Evolutionary conservation across 2,888 invertebrate genomes (phyloP).

Genomic region (Hydrotaea diabolus): DNA sequence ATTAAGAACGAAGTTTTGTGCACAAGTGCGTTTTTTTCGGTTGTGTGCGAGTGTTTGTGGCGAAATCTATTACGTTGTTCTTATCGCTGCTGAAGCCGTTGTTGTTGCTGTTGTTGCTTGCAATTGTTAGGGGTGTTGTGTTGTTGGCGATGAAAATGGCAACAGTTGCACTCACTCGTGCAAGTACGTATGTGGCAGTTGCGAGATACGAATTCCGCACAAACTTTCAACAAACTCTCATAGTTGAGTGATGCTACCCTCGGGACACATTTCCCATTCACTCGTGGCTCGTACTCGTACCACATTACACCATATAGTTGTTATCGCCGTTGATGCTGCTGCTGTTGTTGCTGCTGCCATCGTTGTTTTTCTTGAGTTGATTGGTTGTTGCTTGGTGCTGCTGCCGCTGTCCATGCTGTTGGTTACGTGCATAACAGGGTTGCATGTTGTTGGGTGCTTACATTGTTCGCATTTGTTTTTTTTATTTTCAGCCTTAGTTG

Average conservation of each 20-base stretch:
- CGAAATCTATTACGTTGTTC: conserved; percentile 43
- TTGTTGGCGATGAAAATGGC: conserved; percentile 59
- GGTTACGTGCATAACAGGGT: neutral
- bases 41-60: neutral
- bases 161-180: conserved; percentile 50
- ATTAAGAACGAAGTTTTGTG: conserved; percentile 55
- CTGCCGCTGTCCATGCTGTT: neutral
- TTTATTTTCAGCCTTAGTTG: conserved; percentile 19
- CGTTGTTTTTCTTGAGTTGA: conserved; percentile 54
- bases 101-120: neutral
- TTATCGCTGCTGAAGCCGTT: conserved; percentile 45
- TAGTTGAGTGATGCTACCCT: conserved; percentile 44
- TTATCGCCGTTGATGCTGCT: conserved; percentile 5
- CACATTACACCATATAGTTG: conserved; percentile 15
- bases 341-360: neutral
- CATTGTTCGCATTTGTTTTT: conserved; percentile 66
- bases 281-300: conserved; percentile 39
- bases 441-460: conserved; percentile 45
- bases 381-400: conserved; percentile 59
- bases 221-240: conserved; percentile 48
- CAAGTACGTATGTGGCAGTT: neutral
- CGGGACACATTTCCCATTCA: conserved; percentile 54
- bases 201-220: conserved; percentile 21
- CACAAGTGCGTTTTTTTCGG: conserved; percentile 48
- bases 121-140: conserved; percentile 43